Evolutionary conservation across 2,888 invertebrate species (phyloP).

Genomic region (Drosophila affinis): DNA sequence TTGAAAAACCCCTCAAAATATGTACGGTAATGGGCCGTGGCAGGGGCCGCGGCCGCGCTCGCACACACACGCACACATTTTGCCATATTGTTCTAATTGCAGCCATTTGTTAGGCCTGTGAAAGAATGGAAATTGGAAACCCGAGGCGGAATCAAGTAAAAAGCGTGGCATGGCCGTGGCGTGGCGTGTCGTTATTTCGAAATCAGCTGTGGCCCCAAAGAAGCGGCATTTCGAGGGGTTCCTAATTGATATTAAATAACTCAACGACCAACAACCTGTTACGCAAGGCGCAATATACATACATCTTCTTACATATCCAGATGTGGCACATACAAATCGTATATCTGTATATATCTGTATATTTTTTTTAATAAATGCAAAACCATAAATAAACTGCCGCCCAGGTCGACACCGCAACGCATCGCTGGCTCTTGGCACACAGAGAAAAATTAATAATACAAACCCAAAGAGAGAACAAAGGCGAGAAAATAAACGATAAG

Average conservation of each 20-base stretch:
- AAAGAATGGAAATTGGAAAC: conserved; percentile 6
- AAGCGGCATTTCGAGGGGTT: conserved; percentile 33
- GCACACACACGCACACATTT: conserved; percentile 44
- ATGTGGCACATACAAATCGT: background rate
- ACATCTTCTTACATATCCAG: conserved; percentile 38
- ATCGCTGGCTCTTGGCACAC: conserved; percentile 12
- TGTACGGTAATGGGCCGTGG: conserved; percentile 5
- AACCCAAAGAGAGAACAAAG: conserved; percentile 42
- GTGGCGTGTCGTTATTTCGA: conserved; percentile 70
- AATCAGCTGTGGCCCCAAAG: conserved; percentile 63
- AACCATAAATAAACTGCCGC: conserved; percentile 73
- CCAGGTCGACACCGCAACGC: conserved; percentile 48
- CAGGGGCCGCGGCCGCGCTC: background rate
- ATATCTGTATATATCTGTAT: conserved; percentile 11
- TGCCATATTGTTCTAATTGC: conserved; percentile 77
- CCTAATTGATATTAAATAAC: conserved; percentile 77
- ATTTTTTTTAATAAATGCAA: conserved; percentile 74
- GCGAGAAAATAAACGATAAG: conserved; percentile 33
- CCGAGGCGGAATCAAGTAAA: conserved; percentile 53
- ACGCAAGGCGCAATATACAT: conserved; percentile 46
- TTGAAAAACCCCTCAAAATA: conserved; percentile 65
- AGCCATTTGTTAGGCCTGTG: conserved; percentile 62
- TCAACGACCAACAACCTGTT: conserved; percentile 63
- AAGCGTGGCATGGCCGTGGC: conserved; percentile 67
- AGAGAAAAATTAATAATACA: conserved; percentile 35